Evolutionary conservation across 1,140 invertebrate species (phyloP).

Genomic region (Pachypeltis micranthus): DNA sequence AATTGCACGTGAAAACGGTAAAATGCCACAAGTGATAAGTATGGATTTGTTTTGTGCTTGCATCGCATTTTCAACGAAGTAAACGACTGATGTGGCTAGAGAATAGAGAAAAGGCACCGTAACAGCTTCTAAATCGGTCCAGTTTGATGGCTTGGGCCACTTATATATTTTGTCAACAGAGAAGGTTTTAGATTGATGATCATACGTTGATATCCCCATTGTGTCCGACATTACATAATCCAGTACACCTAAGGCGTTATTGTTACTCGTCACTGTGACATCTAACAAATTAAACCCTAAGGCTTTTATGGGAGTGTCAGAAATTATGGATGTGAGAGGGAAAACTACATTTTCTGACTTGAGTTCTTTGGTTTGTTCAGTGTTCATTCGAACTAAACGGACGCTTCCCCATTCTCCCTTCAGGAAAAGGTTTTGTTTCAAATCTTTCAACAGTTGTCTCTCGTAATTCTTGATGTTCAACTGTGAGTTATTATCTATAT

Average conservation of each 20-base stretch:
- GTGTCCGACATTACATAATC: neutral
- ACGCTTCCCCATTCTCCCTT: neutral
- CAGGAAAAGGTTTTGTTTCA: neutral
- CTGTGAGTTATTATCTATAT: neutral
- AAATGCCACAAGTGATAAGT: neutral
- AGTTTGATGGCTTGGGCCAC: constrained; percentile 42
- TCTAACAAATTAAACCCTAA: neutral
- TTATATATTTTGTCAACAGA: constrained; percentile 18
- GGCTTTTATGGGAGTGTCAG: neutral
- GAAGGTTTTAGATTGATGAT: neutral
- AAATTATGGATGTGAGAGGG: neutral
- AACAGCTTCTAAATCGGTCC: constrained; percentile 44
- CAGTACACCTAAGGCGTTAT: neutral
- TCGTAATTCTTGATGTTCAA: neutral
- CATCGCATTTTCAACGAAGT: neutral
- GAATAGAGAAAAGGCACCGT: constrained; percentile 41
- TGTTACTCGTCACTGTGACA: neutral
- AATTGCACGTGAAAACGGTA: constrained; percentile 2
- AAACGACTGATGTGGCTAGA: neutral
- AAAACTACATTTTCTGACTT: no score
- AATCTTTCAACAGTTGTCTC: neutral
- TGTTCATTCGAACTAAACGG: neutral
- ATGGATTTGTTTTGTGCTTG: neutral
- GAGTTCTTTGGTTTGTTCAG: neutral
- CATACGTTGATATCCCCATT: neutral